Percentiles rank a stretch among this genome's conserved stretches.
Conservation (phyloP, 2,888 invertebrate genomes). For the Nemapogon koenigi region DNA sequence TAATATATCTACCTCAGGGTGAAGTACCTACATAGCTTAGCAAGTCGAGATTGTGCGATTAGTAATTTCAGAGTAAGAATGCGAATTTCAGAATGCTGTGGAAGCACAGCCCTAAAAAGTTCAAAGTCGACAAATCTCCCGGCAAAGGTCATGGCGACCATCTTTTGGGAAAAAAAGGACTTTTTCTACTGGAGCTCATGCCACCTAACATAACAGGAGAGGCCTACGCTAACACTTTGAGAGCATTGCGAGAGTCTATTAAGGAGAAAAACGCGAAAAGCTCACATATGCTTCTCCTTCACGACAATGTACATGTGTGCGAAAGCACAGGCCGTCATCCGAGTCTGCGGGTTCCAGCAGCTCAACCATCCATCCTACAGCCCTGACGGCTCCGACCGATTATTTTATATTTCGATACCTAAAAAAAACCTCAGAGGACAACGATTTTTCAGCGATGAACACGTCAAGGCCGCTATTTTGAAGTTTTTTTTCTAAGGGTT, state of each 20-base stretch:
- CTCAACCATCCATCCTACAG: slow-evolving; percentile 15
- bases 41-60: too few relatives aligned
- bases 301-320: slow-evolving; percentile 18
- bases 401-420: slow-evolving; percentile 19
- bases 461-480: too few relatives aligned
- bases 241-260: not conserved
- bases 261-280: not conserved
- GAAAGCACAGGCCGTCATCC: slow-evolving; percentile 18
- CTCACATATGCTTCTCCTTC: slow-evolving; percentile 10
- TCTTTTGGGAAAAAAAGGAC: slow-evolving; percentile 13
- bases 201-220: not conserved
- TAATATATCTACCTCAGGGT: too few relatives aligned
- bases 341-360: slow-evolving; percentile 16
- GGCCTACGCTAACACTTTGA: not conserved
- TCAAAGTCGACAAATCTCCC: too few relatives aligned
- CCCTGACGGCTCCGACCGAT: slow-evolving; percentile 17
- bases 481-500: too few relatives aligned
- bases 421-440: slow-evolving; percentile 16
- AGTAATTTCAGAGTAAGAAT: too few relatives aligned
- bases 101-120: too few relatives aligned
- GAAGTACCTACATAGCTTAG: too few relatives aligned
- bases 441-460: slow-evolving; percentile 16
- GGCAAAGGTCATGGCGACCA: too few relatives aligned
- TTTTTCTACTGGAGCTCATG: slow-evolving; percentile 14
- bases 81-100: too few relatives aligned